phyloP scores from a whole-genome alignment of 1,140 invertebrate species.

The Orchesella cincta region DNA sequence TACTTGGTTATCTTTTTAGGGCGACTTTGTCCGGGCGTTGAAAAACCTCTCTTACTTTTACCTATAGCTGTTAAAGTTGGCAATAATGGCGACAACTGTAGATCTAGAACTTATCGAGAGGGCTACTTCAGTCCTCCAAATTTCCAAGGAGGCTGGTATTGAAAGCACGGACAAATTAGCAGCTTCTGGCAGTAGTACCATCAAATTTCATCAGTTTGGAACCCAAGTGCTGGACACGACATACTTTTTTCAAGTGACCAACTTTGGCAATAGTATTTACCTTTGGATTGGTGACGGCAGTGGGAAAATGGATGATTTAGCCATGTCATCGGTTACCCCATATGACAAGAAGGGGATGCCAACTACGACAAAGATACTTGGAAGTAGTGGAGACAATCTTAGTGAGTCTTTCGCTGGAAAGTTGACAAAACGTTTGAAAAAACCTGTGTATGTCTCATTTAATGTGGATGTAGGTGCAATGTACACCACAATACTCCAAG shows the following conservation, averaged over 20 bases:
- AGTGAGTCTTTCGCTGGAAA: constrained; percentile 36
- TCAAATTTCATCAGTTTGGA: constrained; percentile 18
- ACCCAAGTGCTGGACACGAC: constrained; percentile 29
- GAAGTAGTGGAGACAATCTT: constrained; percentile 22
- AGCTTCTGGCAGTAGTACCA: too few relatives aligned
- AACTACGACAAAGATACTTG: constrained; percentile 35
- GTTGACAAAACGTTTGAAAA: constrained; percentile 36
- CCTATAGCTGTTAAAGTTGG: too few relatives aligned
- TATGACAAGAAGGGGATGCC: constrained; percentile 37
- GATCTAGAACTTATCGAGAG: too few relatives aligned
- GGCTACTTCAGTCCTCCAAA: too few relatives aligned
- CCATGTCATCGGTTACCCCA: constrained; percentile 23
- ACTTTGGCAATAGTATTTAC: constrained; percentile 21
- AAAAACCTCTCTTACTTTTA: too few relatives aligned
- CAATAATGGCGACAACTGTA: too few relatives aligned
- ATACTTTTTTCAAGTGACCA: constrained; percentile 35
- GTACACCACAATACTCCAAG: constrained; percentile 6
- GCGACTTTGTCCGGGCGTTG: too few relatives aligned
- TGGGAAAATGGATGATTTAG: constrained; percentile 33
- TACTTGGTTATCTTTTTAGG: too few relatives aligned
- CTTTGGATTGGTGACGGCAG: constrained; percentile 36
- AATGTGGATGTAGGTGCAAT: constrained; percentile 27
- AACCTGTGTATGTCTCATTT: constrained; percentile 44
- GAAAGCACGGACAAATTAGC: too few relatives aligned
- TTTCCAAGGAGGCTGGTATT: too few relatives aligned